Conservation (phyloP, 2,113 vertebrate genomes). For the Aplodontia rufa region DNA sequence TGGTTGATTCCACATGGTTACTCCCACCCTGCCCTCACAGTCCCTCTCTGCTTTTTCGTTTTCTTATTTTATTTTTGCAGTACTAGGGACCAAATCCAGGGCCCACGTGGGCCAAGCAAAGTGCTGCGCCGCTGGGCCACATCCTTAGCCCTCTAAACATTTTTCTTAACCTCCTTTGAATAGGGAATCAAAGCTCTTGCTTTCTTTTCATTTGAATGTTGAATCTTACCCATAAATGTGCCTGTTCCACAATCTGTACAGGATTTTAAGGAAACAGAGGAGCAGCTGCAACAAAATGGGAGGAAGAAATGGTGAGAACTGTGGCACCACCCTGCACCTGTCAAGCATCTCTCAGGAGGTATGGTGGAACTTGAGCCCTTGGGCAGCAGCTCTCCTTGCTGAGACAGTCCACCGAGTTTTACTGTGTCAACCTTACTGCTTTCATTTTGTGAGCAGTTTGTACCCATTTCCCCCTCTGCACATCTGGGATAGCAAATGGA, state of each 20-base stretch:
- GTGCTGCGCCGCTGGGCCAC: not conserved
- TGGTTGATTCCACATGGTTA: not conserved
- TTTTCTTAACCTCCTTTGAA: not conserved
- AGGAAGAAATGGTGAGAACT: conserved; percentile 26
- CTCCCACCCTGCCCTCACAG: too few relatives aligned
- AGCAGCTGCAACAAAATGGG: conserved; percentile 39
- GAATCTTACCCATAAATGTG: not conserved
- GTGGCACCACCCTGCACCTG: not conserved
- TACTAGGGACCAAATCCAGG: not conserved
- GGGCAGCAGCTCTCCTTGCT: not conserved
- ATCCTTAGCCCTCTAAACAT: not conserved
- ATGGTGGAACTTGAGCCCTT: not conserved
- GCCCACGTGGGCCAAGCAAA: not conserved
- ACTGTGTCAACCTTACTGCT: not conserved
- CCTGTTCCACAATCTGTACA: not conserved
- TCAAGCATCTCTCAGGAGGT: conserved; percentile 56
- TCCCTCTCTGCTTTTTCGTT: not conserved
- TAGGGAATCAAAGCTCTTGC: not conserved
- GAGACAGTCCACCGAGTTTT: not conserved
- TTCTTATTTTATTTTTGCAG: too few relatives aligned
- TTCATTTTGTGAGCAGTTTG: not conserved
- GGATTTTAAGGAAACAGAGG: conserved; percentile 50
- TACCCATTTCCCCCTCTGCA: not conserved
- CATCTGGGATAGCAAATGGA: not conserved
- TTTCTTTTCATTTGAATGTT: not conserved